These are phyloP conservation scores for Drosophila suboccidentalis DNA, from an alignment of 2,888 invertebrate species.

Conservation along the genomic window DNA sequence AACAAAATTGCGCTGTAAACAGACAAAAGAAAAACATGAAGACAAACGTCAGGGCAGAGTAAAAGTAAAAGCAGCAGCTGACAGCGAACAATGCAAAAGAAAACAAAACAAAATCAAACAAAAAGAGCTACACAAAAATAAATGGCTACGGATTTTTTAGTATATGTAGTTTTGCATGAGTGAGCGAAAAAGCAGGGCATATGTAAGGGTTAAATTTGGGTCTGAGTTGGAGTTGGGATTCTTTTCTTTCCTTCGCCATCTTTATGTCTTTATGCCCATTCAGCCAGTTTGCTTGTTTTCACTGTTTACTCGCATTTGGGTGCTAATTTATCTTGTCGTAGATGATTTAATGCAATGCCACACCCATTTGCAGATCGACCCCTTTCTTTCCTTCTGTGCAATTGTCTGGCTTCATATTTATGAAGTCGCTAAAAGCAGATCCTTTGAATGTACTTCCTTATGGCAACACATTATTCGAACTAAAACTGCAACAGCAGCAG, in stretches of 20 bases:
- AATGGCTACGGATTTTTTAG: conserved; percentile 31
- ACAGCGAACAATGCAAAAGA: conserved; percentile 38
- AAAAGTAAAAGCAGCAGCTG: conserved; percentile 38
- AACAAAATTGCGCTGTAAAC: conserved; percentile 73
- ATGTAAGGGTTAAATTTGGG: not conserved
- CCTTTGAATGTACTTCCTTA: conserved; percentile 53
- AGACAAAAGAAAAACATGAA: conserved; percentile 62
- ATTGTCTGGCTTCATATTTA: conserved; percentile 44
- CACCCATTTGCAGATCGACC: conserved; percentile 31
- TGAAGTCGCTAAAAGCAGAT: conserved; percentile 50
- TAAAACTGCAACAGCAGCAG: conserved; percentile 39
- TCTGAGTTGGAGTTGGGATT: not conserved
- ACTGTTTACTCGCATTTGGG: conserved; percentile 29
- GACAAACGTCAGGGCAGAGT: conserved; percentile 32
- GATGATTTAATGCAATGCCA: conserved; percentile 64
- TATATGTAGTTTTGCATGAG: conserved; percentile 40
- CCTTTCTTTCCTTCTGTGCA: not conserved
- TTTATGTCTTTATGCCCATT: conserved; percentile 47
- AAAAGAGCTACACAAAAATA: conserved; percentile 15
- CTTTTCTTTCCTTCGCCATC: conserved; percentile 12
- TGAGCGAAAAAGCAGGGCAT: conserved; percentile 15
- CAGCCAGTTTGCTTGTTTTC: conserved; percentile 26
- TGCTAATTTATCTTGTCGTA: conserved; percentile 73
- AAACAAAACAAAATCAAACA: conserved; percentile 23
- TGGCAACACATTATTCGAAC: conserved; percentile 51